Conservation (phyloP, 2,797 vertebrate species). For the Hydrophis major region DNA sequence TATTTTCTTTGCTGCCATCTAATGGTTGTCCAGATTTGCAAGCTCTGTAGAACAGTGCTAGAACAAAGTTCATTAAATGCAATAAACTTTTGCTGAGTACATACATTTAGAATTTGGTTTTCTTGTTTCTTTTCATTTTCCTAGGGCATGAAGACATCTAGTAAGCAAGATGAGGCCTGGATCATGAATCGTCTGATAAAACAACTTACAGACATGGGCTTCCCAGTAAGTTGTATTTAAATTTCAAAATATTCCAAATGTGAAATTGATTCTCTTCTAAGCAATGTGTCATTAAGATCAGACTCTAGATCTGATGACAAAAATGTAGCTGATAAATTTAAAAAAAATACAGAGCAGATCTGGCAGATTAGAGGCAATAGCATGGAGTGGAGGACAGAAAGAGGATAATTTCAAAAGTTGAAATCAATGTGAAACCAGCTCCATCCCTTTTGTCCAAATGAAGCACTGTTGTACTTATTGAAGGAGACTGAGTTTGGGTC, state of each 20-base stretch:
- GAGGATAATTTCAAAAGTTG: neutral
- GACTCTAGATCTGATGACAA: neutral
- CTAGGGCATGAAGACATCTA: slow-evolving; percentile 86
- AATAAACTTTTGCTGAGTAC: neutral
- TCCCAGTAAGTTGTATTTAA: slow-evolving; percentile 81
- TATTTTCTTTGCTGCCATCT: neutral
- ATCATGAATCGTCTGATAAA: slow-evolving; percentile 96
- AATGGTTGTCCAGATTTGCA: neutral
- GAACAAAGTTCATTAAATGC: neutral
- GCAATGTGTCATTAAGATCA: neutral
- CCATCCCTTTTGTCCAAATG: neutral
- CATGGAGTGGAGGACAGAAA: neutral
- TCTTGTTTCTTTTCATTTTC: slow-evolving; percentile 2
- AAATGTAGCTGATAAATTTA: neutral
- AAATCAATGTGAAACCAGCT: neutral
- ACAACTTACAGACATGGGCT: slow-evolving; percentile 99
- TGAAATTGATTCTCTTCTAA: neutral
- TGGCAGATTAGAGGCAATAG: neutral
- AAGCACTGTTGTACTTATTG: neutral
- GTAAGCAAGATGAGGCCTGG: slow-evolving; percentile 94
- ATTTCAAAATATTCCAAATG: neutral
- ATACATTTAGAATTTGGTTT: neutral
- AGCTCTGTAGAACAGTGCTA: neutral
- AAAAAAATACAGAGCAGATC: neutral
- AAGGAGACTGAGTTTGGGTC: neutral